A percentile compares a stretch with the other conserved stretches of the same genome.
Evolutionary conservation across 2,888 invertebrate genomes (phyloP).

Genomic region (Lutraria lutraria): DNA sequence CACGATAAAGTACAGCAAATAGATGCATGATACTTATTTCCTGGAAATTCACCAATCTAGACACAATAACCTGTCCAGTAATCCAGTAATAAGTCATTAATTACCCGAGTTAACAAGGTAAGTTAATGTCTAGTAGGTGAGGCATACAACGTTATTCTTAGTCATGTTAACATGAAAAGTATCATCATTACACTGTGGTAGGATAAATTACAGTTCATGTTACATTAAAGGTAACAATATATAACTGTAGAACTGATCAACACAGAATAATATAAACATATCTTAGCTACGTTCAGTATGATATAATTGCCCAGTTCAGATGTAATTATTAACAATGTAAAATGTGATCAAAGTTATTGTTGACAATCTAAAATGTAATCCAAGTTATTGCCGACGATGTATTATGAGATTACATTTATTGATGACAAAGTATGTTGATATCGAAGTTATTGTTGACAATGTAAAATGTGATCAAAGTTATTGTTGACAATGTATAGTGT

Average conservation of each 20-base stretch:
- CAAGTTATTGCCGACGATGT: not conserved
- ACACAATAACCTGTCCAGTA: conserved; percentile 27
- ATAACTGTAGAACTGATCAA: no score
- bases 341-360: not conserved
- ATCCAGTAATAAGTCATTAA: not conserved
- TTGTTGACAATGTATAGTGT: not conserved
- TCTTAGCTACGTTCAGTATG: no score
- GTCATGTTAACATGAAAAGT: not conserved
- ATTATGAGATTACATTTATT: not conserved
- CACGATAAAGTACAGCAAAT: not conserved
- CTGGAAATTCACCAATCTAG: not conserved
- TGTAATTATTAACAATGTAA: not conserved
- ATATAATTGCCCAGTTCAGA: no score
- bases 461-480: not conserved
- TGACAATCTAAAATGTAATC: not conserved
- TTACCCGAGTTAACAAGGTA: conserved; percentile 4
- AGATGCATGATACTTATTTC: not conserved
- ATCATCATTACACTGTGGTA: not conserved
- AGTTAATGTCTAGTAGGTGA: not conserved
- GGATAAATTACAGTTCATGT: no score
- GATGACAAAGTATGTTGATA: not conserved
- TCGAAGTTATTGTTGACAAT: not conserved
- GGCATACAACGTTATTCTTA: not conserved
- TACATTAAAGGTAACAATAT: no score
- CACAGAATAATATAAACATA: no score